A percentile compares a stretch with the other conserved stretches of the same genome.
Conservation (phyloP, 2,113 vertebrate species). For the Corydoras maculifer region DNA sequence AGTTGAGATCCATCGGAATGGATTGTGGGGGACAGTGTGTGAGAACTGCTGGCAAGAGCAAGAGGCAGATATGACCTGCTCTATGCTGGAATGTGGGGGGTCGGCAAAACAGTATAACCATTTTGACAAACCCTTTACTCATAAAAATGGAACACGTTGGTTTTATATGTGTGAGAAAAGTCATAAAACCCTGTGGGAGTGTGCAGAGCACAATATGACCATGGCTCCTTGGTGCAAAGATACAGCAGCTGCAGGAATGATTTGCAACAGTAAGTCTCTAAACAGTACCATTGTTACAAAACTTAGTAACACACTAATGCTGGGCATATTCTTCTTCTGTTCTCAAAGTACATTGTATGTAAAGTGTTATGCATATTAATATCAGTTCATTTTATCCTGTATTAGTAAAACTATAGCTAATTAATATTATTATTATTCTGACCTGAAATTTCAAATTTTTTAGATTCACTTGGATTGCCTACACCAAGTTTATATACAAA, state of each 20-base stretch:
- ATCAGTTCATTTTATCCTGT: no score
- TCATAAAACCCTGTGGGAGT: constrained; percentile 48
- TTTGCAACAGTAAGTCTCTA: constrained; percentile 52
- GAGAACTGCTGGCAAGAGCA: constrained; percentile 46
- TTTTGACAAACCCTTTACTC: constrained; percentile 37
- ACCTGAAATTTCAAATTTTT: neutral
- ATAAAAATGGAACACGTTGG: constrained; percentile 34
- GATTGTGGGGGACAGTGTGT: constrained; percentile 59
- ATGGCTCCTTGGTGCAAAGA: rapidly evolving
- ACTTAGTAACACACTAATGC: no score
- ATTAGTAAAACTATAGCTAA: no score
- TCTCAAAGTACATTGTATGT: no score
- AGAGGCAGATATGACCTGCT: constrained; percentile 49
- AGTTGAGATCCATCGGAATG: constrained; percentile 64
- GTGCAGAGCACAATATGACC: constrained; percentile 9
- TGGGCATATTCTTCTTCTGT: no score
- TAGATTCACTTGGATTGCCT: constrained; percentile 56
- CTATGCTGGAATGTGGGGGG: constrained; percentile 53
- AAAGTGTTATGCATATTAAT: no score
- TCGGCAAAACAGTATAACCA: rapidly evolving
- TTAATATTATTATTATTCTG: no score
- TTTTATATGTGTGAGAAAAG: rapidly evolving
- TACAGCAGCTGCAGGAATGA: constrained; percentile 48
- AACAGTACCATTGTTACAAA: neutral
- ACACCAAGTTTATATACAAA: neutral